These are phyloP conservation scores for Percopsis transmontana DNA, from an alignment of 2,113 vertebrate species.

Conservation along the genomic window DNA sequence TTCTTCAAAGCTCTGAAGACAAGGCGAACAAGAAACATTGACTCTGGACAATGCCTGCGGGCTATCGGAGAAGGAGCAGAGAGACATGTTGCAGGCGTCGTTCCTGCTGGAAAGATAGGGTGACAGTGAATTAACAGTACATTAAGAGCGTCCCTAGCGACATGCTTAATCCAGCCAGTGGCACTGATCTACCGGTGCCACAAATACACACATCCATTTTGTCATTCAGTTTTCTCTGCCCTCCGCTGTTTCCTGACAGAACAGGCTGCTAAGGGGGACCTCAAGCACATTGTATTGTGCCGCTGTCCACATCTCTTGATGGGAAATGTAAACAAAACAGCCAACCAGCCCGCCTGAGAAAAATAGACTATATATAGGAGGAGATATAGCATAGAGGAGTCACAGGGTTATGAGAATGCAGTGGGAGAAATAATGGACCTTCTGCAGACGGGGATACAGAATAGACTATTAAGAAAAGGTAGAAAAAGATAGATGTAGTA, in stretches of 20 bases:
- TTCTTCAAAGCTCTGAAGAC: neutral
- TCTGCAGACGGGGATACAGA: no score
- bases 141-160: constrained; percentile 30
- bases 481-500: neutral
- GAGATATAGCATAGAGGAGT: no score
- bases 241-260: constrained; percentile 1
- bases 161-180: neutral
- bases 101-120: constrained; percentile 8
- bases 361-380: no score
- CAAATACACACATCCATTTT: constrained; percentile 8
- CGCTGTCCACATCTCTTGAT: no score
- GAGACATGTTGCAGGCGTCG: neutral
- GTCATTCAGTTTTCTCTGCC: constrained; percentile 2
- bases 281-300: no score
- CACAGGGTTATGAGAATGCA: no score
- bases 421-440: no score
- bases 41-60: neutral
- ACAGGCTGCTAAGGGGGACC: neutral
- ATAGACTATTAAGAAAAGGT: no score
- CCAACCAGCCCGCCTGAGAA: no score
- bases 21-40: neutral
- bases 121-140: constrained; percentile 37
- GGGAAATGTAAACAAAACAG: no score
- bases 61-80: neutral
- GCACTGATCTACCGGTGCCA: neutral